phyloP scores from a whole-genome alignment of 1,140 invertebrate genomes.

The Augochlora pura region DNA sequence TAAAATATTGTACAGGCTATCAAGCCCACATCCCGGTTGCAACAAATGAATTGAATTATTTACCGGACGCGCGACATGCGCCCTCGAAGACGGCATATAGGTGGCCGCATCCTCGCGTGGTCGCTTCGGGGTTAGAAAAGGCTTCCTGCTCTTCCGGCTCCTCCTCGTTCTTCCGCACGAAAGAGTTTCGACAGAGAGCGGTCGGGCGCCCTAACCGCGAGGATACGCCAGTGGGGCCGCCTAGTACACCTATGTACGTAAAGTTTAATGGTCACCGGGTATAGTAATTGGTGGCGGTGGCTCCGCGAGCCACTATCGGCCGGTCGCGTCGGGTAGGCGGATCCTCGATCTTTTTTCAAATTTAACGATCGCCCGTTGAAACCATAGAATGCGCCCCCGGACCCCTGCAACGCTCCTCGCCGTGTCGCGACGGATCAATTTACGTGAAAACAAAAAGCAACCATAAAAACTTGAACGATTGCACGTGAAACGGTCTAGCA shows the following conservation, averaged over 20 bases:
- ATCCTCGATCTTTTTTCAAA: constrained; percentile 51
- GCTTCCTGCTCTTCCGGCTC: too few species aligned
- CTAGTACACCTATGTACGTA: constrained; percentile 33
- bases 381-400: constrained; percentile 44
- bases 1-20: too few species aligned
- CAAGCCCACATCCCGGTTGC: too few species aligned
- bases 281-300: constrained; percentile 55
- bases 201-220: neutral
- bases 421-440: neutral
- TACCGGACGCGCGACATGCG: too few species aligned
- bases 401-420: constrained; percentile 19
- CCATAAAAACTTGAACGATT: too few species aligned
- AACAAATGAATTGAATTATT: too few species aligned
- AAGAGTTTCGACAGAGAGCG: neutral
- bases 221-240: constrained; percentile 47
- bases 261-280: constrained; percentile 49
- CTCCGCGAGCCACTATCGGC: constrained; percentile 43
- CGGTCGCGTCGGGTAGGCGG: constrained; percentile 38
- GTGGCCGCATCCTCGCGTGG: too few species aligned
- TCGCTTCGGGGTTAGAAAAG: too few species aligned
- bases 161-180: neutral
- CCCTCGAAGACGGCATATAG: too few species aligned
- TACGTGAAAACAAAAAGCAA: too few species aligned
- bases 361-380: constrained; percentile 60
- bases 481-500: neutral